These are phyloP conservation scores for Mesocricetus auratus DNA, from an alignment of 2,113 vertebrate genomes.

Conservation along the genomic window DNA sequence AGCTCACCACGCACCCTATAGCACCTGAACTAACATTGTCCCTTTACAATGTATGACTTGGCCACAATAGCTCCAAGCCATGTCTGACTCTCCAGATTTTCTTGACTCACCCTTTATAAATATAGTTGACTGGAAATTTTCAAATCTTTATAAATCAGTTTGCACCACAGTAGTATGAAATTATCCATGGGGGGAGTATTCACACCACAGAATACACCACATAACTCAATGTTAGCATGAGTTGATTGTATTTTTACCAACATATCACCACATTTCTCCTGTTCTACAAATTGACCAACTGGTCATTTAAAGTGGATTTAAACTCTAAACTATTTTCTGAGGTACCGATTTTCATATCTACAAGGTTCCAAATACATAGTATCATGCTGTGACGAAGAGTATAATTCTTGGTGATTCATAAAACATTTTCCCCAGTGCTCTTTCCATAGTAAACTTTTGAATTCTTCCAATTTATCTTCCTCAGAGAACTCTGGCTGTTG, in stretches of 20 bases:
- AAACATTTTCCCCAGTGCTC: not conserved
- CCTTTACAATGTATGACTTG: slow-evolving; percentile 33
- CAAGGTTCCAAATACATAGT: not conserved
- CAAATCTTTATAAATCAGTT: not conserved
- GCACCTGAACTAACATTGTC: not conserved
- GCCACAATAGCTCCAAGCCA: not conserved
- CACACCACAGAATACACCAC: not conserved
- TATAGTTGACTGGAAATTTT: not conserved
- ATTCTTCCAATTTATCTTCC: not conserved
- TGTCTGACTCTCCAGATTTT: not conserved
- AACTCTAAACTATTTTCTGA: not conserved
- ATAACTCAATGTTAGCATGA: not conserved
- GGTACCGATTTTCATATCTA: not conserved
- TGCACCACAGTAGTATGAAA: not conserved
- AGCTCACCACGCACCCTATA: not conserved
- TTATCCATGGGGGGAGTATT: not conserved
- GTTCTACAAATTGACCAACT: not conserved
- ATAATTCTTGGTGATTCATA: not conserved
- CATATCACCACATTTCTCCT: not conserved
- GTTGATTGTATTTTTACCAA: not conserved
- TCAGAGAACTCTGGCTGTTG: not conserved
- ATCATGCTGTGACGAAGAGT: not conserved
- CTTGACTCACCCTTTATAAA: not conserved
- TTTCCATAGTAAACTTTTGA: slow-evolving; percentile 4
- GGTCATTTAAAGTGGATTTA: not conserved